Evolutionary conservation across 2,888 invertebrate genomes (phyloP), one percentile per base, ranked within the genome.

Genomic region (Formica aserva): DNA sequence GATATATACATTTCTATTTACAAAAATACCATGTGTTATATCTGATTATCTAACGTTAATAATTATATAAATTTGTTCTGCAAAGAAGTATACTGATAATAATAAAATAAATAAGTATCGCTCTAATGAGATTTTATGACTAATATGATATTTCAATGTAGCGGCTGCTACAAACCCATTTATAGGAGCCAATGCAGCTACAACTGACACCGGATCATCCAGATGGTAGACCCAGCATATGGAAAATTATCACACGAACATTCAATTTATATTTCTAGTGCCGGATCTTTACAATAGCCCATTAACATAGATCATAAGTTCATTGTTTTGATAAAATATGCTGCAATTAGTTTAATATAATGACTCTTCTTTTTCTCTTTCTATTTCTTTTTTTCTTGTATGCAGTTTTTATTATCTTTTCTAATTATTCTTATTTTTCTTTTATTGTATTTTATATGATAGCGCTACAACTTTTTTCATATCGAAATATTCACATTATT

Each of bases 121-220:
- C 8, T 45, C 18, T 18, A 48, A 48, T 13, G 18, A 48, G 6
- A 18, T 48, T 11, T 57, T 45, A 69, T 69, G 9, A 78, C 38
- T 72, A 77, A 88, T 81, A 55, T 32, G 62, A 83, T 86, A 65
- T 89, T 87, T 90, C 74, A 84, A 90, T 86, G 80, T 89, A 92
- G 91, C 89, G 82, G 90, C 90, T 84, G 86, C 94, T 82, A 94
- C 94, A 90, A 94, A 94, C 89, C 94, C 94, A 80, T 94, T 94
- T 91, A 88, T 93, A 85, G 94, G 92, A 86, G 90, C 93, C 80
- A 92, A 93, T 77, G 88, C 91, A 76, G 92, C 91, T 32, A 83
- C 91, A 41, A 83, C 91, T 26, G 92, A 90, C 57, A 85, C 92
- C 57, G 92, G 91, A 86, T 90, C 92, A 82, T 91, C 92, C 88